Conservation (phyloP, 2,113 vertebrate genomes). For the Andinoacara biseriatus region DNA sequence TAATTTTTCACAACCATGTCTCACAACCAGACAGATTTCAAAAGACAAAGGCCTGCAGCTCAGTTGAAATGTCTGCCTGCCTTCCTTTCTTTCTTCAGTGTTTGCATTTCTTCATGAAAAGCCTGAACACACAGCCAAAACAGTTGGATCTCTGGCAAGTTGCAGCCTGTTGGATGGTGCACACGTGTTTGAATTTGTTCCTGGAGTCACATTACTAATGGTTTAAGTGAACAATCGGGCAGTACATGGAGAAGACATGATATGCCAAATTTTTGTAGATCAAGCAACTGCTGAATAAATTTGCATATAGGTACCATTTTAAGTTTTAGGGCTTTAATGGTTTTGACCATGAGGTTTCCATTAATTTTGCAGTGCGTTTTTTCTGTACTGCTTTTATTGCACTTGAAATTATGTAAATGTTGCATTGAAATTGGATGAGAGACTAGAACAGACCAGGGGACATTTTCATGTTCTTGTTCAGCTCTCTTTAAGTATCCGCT, state of each 20-base stretch:
- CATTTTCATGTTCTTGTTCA: neutral
- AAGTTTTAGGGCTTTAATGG: neutral
- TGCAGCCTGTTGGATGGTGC: conserved; percentile 32
- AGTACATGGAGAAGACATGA: neutral
- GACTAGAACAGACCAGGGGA: neutral
- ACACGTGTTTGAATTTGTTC: conserved; percentile 41
- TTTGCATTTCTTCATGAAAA: conserved; percentile 39
- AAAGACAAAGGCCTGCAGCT: neutral
- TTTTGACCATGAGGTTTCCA: neutral
- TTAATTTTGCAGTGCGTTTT: neutral
- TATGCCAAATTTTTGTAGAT: neutral
- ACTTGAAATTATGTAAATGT: conserved; percentile 3
- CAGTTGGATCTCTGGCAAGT: conserved; percentile 41
- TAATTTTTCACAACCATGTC: neutral
- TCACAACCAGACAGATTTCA: neutral
- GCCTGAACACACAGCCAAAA: conserved; percentile 33
- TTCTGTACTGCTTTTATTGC: neutral
- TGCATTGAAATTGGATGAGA: neutral
- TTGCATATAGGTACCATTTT: neutral
- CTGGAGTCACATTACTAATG: conserved; percentile 24
- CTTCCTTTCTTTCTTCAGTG: neutral
- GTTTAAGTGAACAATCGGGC: neutral
- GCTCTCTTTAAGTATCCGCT: neutral
- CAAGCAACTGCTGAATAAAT: neutral
- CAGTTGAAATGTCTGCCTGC: neutral